phyloP scores from a whole-genome alignment of 2,113 vertebrate genomes.

The Poeciliopsis prolifica region DNA sequence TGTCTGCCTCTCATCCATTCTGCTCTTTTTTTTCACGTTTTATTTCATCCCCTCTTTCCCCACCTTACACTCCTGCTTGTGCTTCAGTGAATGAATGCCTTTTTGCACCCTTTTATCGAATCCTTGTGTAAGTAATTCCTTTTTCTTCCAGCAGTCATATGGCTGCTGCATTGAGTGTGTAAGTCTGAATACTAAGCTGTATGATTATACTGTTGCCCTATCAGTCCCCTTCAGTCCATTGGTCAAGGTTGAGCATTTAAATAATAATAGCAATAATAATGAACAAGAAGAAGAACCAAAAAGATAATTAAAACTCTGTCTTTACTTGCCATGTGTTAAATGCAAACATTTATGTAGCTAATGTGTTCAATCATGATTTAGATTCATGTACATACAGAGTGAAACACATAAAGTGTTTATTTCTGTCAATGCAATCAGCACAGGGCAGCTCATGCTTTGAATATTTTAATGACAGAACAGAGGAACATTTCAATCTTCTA shows the following conservation, averaged over 20 bases:
- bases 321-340: background rate
- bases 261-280: background rate
- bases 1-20: conserved; percentile 23
- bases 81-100: conserved; percentile 33
- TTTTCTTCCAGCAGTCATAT: conserved; percentile 51
- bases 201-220: conserved; percentile 30
- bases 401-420: background rate
- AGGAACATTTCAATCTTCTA: too few relatives aligned
- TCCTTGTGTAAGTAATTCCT: conserved; percentile 58
- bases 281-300: background rate
- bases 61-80: background rate
- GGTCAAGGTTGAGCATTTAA: background rate
- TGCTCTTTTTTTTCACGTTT: conserved; percentile 46
- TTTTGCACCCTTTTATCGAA: conserved; percentile 51
- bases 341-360: background rate
- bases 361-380: background rate
- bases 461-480: too few relatives aligned
- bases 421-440: background rate
- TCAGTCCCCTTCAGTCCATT: background rate
- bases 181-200: conserved; percentile 39
- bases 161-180: conserved; percentile 27
- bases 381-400: background rate
- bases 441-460: too few relatives aligned
- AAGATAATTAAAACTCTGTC: background rate
- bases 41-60: conserved; percentile 14